A percentile compares a stretch with the other conserved stretches of the same genome.
Conservation (phyloP, 2,797 vertebrate genomes). For the Bufotes viridis region DNA sequence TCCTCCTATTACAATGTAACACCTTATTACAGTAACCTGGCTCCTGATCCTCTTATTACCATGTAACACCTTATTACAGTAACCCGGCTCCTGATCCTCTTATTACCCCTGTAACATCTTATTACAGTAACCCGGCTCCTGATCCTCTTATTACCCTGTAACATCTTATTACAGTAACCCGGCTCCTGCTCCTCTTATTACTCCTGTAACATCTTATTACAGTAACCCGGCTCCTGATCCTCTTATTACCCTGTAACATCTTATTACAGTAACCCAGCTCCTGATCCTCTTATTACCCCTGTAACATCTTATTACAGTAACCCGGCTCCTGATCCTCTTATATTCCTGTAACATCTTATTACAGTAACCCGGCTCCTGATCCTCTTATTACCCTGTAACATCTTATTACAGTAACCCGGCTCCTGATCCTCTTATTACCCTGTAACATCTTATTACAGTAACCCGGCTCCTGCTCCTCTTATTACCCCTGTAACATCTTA, state of each 20-base stretch:
- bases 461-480: too few species aligned
- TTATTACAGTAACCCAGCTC: constrained; percentile 12
- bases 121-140: constrained; percentile 19
- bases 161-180: constrained; percentile 13
- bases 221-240: constrained; percentile 1
- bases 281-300: constrained; percentile 10
- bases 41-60: constrained; percentile 20
- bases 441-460: constrained; percentile 8
- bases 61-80: background rate
- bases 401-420: constrained; percentile 16
- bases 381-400: constrained; percentile 17
- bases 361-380: constrained; percentile 29
- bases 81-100: constrained; percentile 17
- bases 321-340: constrained; percentile 17
- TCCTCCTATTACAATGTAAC: background rate
- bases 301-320: background rate
- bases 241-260: background rate
- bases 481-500: background rate
- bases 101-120: background rate
- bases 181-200: background rate
- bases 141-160: constrained; percentile 9
- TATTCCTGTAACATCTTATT: background rate
- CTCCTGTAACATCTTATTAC: background rate
- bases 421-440: background rate
- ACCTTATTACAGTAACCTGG: constrained; percentile 5